phyloP scores from a whole-genome alignment of 2,888 invertebrate genomes.

The Hirudinaria manillensis region DNA sequence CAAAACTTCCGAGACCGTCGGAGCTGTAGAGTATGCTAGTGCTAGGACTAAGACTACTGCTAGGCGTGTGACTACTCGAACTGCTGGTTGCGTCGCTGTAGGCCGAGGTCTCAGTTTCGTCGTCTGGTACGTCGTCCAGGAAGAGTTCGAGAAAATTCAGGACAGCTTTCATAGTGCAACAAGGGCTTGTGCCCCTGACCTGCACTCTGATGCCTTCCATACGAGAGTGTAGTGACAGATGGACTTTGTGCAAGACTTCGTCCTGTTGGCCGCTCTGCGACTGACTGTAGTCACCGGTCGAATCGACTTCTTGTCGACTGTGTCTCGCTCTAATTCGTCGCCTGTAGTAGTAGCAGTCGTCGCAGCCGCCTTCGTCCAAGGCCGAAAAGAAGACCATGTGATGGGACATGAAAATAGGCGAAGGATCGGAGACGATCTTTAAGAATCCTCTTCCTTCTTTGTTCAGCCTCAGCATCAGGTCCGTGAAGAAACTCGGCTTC shows the following conservation, averaged over 20 bases:
- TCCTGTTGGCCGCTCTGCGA: slow-evolving; percentile 31
- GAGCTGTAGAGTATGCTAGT: slow-evolving; percentile 33
- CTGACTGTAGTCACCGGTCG: slow-evolving; percentile 14
- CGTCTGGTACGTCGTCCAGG: slow-evolving; percentile 41
- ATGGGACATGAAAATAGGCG: slow-evolving; percentile 41
- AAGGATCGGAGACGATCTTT: slow-evolving; percentile 40
- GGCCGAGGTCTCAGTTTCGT: slow-evolving; percentile 33
- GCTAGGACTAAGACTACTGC: slow-evolving; percentile 35
- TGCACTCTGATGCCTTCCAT: slow-evolving; percentile 39
- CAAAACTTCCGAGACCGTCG: slow-evolving; percentile 33
- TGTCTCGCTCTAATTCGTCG: slow-evolving; percentile 30
- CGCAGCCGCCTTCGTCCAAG: slow-evolving; percentile 41
- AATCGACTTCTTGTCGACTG: slow-evolving; percentile 16
- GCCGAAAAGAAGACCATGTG: slow-evolving; percentile 41
- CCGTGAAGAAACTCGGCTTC: slow-evolving; percentile 40
- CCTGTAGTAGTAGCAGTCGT: slow-evolving; percentile 38
- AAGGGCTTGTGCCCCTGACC: slow-evolving; percentile 40
- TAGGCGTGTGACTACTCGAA: slow-evolving; percentile 34
- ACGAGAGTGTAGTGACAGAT: slow-evolving; percentile 39
- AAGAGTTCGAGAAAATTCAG: slow-evolving; percentile 40
- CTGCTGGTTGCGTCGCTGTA: slow-evolving; percentile 37
- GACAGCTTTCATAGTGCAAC: slow-evolving; percentile 41
- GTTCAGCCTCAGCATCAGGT: slow-evolving; percentile 38
- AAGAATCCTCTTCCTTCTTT: slow-evolving; percentile 38
- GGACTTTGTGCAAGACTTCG: slow-evolving; percentile 41